Evolutionary conservation across 2,888 invertebrate species (phyloP).

Genomic region (Dryobotodes eremita): DNA sequence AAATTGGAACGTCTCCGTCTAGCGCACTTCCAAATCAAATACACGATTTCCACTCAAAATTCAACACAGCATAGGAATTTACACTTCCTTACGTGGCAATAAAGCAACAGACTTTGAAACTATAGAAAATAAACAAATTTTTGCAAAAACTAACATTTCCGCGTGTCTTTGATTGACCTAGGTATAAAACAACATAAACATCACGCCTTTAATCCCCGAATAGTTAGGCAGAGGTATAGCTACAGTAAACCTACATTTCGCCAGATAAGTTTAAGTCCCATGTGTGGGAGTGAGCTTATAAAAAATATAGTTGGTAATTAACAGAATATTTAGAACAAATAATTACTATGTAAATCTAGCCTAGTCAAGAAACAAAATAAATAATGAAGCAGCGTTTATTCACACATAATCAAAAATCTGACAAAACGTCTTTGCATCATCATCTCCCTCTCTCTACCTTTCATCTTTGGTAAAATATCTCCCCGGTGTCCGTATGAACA

Average conservation of each 20-base stretch:
- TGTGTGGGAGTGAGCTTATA: too few relatives aligned
- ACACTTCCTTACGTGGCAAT: constrained; percentile 14
- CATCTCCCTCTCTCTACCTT: too few relatives aligned
- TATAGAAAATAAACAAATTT: too few relatives aligned
- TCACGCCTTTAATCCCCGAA: not conserved
- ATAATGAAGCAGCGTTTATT: too few relatives aligned
- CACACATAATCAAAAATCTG: too few relatives aligned
- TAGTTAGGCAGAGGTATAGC: not conserved
- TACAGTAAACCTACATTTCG: not conserved
- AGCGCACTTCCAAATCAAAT: constrained; percentile 38
- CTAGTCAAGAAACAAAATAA: too few relatives aligned
- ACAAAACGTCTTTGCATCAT: too few relatives aligned
- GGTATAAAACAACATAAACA: not conserved
- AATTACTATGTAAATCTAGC: too few relatives aligned
- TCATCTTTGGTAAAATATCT: too few relatives aligned
- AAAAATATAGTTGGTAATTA: too few relatives aligned
- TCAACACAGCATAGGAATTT: constrained; percentile 25
- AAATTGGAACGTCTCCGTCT: constrained; percentile 59
- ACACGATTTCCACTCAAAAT: constrained; percentile 38
- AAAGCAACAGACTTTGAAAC: not conserved
- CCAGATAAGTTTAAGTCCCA: not conserved
- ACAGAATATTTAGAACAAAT: too few relatives aligned
- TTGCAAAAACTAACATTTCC: not conserved
- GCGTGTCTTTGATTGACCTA: not conserved
- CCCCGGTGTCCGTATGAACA: too few relatives aligned